These are phyloP conservation scores for Tachysurus vachellii DNA, from an alignment of 2,113 vertebrate species.

Conservation along the genomic window DNA sequence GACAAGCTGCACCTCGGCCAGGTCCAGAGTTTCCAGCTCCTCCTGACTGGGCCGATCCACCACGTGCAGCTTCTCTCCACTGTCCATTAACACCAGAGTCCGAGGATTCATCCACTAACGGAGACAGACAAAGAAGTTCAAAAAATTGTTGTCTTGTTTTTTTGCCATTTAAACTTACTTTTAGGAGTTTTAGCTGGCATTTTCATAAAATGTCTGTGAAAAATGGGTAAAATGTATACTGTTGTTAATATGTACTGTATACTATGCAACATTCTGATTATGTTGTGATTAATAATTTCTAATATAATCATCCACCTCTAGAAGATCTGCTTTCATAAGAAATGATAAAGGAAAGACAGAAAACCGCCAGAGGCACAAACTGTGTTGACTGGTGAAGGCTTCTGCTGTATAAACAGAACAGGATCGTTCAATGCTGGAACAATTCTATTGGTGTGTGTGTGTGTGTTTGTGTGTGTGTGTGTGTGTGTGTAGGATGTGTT, in stretches of 20 bases:
- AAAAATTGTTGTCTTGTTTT: not conserved
- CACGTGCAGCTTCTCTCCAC: slow-evolving; percentile 91
- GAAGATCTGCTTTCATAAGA: not conserved
- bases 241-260: not conserved
- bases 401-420: not conserved
- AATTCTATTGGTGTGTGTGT: not conserved
- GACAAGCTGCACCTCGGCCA: slow-evolving; percentile 92
- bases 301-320: not conserved
- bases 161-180: not conserved
- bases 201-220: not conserved
- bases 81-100: slow-evolving; percentile 89
- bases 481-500: not conserved
- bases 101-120: slow-evolving; percentile 93
- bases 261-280: not conserved
- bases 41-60: slow-evolving; percentile 92
- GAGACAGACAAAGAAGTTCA: not conserved
- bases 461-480: not conserved
- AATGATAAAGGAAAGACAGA: not conserved
- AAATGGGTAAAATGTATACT: not conserved
- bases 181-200: not conserved
- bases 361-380: not conserved
- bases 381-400: not conserved
- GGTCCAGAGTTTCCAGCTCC: slow-evolving; percentile 87
- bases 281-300: not conserved
- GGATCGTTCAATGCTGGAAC: not conserved